Percentiles rank a stretch among this genome's conserved stretches.
Conservation (phyloP, 2,888 invertebrate genomes). For the Caenorhabditis sp. region DNA sequence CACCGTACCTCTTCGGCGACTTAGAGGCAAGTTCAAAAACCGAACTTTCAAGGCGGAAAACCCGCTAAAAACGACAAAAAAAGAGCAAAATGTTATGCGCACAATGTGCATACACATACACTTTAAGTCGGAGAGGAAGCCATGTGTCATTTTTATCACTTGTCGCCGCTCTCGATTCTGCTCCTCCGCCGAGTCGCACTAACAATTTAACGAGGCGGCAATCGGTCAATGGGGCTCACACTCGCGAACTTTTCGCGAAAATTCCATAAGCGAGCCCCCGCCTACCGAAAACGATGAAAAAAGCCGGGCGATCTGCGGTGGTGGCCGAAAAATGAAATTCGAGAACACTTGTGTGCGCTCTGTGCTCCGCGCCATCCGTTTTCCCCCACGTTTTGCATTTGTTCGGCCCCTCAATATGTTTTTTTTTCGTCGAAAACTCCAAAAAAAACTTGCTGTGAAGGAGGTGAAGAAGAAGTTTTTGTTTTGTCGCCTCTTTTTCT, state of each 20-base stretch:
- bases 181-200: not conserved
- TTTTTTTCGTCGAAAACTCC: too few relatives aligned
- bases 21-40: not conserved
- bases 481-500: too few relatives aligned
- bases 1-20: not conserved
- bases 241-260: too few relatives aligned
- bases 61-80: not conserved
- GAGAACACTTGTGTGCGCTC: too few relatives aligned
- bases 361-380: too few relatives aligned
- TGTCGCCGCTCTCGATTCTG: too few relatives aligned
- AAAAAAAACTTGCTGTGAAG: too few relatives aligned
- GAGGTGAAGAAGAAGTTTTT: too few relatives aligned
- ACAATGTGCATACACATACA: not conserved
- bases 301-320: slow-evolving; percentile 15
- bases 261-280: too few relatives aligned
- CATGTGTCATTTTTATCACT: slow-evolving; percentile 12
- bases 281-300: slow-evolving; percentile 28
- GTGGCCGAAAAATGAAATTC: slow-evolving; percentile 22
- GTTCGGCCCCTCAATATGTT: not conserved
- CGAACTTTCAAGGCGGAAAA: not conserved
- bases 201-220: slow-evolving; percentile 8
- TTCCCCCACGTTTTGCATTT: not conserved
- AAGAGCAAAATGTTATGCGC: too few relatives aligned
- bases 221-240: too few relatives aligned
- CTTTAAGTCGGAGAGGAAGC: too few relatives aligned